Base-by-base conservation (phyloP, 2,113 vertebrate genomes). In the Boleophthalmus pectinirostris region DNA sequence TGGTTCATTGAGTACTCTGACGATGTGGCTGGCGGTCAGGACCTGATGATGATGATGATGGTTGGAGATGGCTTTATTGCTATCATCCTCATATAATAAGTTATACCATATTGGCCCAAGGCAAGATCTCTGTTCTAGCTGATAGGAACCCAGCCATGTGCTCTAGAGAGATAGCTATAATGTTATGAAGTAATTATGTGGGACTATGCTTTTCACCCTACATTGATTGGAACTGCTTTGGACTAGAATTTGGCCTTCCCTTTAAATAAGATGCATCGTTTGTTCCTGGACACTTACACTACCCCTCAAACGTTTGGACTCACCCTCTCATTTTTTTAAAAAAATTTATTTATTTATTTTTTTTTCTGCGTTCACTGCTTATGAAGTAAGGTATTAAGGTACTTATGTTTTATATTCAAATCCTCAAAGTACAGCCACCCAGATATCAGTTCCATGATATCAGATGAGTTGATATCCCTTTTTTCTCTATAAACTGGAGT, bases 141-240 rank as follows among this genome's bases (percentile, higher is more conserved):
- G 94, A 95, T 92, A 94, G 82, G 92, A 94, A 88, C 90, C 95
- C 91, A 93, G 94, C 94, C 96, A 95, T 91, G 94, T 92, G 91
- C 90, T 93, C 92, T 89, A 63, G 89, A 80, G 88, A 95, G 95
- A 96, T 94, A 93, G 93, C 89, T 86, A 91, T 43, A 43, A 43
- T 43, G 38, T 83, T 84, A 84, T 83, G 81, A 85, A 81, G 87
- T 78, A 79, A 73, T 74, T 85, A 33, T 88, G 70, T 60, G 67
- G 80, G 75, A 78, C 74, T 85, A 87, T 78, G 70, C 68, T 82
- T 58, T 58, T 24, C 38, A 24, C 23, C 23, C 66, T 25, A 74
- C 69, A 67, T 74, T 69, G 45, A 54, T 72, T 77, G 24, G 76
- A 70, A 82, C 74, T 66, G 47, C 51, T 57, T 79, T 14, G 77